Evolutionary conservation across 2,888 invertebrate genomes (phyloP).

Genomic region (Neoaliturus tenellus): DNA sequence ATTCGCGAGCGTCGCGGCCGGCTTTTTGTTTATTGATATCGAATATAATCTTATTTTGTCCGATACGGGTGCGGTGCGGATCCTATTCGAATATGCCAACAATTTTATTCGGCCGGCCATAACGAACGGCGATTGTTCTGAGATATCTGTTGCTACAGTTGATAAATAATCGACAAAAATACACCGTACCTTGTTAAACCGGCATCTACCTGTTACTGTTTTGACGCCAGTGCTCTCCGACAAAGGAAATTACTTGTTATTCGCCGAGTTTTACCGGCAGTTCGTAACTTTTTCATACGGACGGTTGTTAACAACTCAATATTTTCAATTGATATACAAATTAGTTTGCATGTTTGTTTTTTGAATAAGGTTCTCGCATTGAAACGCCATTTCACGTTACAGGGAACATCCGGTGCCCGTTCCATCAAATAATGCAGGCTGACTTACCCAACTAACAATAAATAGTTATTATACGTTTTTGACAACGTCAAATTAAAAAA

Average conservation of each 20-base stretch:
- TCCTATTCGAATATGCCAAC: constrained; percentile 47
- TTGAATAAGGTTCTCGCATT: neutral
- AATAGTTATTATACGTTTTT: too few species aligned
- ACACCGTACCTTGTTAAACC: constrained; percentile 27
- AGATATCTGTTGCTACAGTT: neutral
- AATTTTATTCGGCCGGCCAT: neutral
- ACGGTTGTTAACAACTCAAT: constrained; percentile 7
- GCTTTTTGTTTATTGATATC: constrained; percentile 50
- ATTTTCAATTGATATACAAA: neutral
- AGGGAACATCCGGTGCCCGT: too few species aligned
- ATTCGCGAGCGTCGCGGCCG: neutral
- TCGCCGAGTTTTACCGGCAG: neutral
- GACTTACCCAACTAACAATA: too few species aligned
- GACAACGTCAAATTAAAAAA: too few species aligned
- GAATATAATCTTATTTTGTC: constrained; percentile 49
- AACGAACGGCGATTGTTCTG: constrained; percentile 11
- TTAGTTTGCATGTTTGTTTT: neutral
- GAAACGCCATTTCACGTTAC: too few species aligned
- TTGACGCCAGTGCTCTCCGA: neutral
- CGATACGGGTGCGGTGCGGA: constrained; percentile 27
- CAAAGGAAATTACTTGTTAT: constrained; percentile 21
- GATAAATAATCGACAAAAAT: neutral
- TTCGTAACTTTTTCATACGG: neutral
- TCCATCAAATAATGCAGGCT: too few species aligned
- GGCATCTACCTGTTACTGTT: constrained; percentile 16